These are phyloP conservation scores for Rhopalosiphum padi DNA, from an alignment of 1,140 invertebrate species.

Conservation along the genomic window DNA sequence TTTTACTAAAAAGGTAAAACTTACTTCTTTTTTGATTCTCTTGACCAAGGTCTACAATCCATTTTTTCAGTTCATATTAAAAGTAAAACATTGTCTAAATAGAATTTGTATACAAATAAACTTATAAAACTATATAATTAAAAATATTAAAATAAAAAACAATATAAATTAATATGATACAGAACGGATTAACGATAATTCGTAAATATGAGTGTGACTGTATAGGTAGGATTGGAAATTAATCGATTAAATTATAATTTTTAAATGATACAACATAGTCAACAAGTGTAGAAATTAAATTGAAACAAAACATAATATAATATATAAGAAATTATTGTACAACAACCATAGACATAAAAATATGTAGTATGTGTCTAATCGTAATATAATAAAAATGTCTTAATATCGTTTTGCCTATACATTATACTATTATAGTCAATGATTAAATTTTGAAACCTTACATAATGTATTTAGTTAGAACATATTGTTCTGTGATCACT, in stretches of 20 bases:
- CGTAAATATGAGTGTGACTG: not conserved
- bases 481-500: too few species aligned
- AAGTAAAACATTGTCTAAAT: not conserved
- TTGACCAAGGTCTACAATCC: not conserved
- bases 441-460: too few species aligned
- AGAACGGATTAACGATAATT: not conserved
- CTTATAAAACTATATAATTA: not conserved
- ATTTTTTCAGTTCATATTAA: conserved; percentile 5
- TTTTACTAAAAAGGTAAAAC: not conserved
- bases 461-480: too few species aligned
- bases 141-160: not conserved
- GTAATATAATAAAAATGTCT: too few species aligned
- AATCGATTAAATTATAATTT: not conserved
- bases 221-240: not conserved
- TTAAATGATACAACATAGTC: not conserved
- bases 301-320: not conserved
- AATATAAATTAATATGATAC: not conserved
- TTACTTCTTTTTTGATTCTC: conserved; percentile 36
- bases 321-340: too few species aligned
- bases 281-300: not conserved
- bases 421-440: too few species aligned
- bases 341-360: too few species aligned
- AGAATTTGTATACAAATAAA: not conserved
- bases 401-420: too few species aligned
- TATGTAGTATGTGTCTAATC: too few species aligned